A percentile compares a stretch with the other conserved stretches of the same genome.
Evolutionary conservation across 2,888 invertebrate species (phyloP).

Genomic region (Lymantria dispar): DNA sequence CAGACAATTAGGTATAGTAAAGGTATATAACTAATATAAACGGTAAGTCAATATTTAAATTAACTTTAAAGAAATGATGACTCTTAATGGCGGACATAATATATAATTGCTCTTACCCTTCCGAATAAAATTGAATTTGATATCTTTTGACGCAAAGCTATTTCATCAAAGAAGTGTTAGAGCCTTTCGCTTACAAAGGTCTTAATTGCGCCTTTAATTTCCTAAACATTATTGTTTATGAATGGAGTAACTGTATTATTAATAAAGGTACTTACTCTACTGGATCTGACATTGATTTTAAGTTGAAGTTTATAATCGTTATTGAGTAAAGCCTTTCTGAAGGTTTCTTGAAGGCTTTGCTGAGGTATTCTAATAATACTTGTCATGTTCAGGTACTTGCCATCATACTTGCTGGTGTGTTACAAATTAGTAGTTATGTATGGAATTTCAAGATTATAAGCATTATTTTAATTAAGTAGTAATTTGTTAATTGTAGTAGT

Average conservation of each 20-base stretch:
- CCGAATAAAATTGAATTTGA: conserved; percentile 2
- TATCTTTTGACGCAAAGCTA: conserved; percentile 3
- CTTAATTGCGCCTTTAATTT: conserved; percentile 11
- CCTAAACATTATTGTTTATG: conserved; percentile 7
- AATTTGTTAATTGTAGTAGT: no score
- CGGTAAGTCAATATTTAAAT: background rate
- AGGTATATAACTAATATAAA: no score
- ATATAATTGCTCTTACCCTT: background rate
- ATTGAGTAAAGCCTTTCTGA: no score
- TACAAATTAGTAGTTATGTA: no score
- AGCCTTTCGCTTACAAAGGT: background rate
- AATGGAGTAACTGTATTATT: conserved; percentile 3
- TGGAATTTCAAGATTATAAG: no score
- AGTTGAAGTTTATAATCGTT: no score
- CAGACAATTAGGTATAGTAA: no score
- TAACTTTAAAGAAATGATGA: background rate
- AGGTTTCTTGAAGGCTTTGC: no score
- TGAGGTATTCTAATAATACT: no score
- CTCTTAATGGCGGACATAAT: background rate
- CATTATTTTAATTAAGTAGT: no score
- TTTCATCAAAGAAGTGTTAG: background rate
- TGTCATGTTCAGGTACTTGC: no score
- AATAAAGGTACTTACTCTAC: background rate
- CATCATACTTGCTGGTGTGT: no score
- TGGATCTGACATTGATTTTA: conserved; percentile 7